A percentile compares a stretch with the other conserved stretches of the same genome.
phyloP scores from a whole-genome alignment of 2,888 invertebrate species.

The Dicranocentrus wangi region DNA sequence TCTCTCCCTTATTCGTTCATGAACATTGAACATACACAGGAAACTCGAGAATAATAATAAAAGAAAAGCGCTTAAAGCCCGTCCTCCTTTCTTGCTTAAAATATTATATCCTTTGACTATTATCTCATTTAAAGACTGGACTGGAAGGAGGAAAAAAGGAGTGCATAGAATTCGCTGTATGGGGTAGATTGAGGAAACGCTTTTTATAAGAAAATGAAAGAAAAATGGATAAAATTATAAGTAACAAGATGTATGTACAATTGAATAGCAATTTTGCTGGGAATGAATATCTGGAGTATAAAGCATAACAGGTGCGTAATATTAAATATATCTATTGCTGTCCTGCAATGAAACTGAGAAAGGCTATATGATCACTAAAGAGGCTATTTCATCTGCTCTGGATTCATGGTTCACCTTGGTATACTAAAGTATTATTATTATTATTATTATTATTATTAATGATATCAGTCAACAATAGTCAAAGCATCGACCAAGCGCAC shows the following conservation, averaged over 20 bases:
- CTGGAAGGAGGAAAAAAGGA: background rate
- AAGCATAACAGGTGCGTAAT: background rate
- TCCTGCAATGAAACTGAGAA: too few relatives aligned
- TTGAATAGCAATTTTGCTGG: background rate
- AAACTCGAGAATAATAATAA: slow-evolving; percentile 41
- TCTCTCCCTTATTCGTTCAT: slow-evolving; percentile 19
- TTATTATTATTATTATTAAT: too few relatives aligned
- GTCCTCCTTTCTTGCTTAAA: slow-evolving; percentile 32
- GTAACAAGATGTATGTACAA: background rate
- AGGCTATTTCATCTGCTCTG: too few relatives aligned
- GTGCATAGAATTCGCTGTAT: background rate
- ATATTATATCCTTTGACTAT: slow-evolving; percentile 30
- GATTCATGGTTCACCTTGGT: too few relatives aligned
- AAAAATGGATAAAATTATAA: background rate
- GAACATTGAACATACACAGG: slow-evolving; percentile 30
- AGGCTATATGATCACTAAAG: too few relatives aligned
- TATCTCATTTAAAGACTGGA: slow-evolving; percentile 30
- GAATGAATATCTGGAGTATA: background rate
- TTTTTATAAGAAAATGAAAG: background rate
- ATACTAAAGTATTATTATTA: too few relatives aligned
- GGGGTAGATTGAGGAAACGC: background rate
- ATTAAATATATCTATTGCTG: too few relatives aligned
- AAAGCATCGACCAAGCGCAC: too few relatives aligned
- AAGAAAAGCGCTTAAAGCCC: slow-evolving; percentile 38
- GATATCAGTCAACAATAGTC: too few relatives aligned